A percentile compares a stretch with the other conserved stretches of the same genome.
Evolutionary conservation across 2,113 vertebrate species (phyloP).

Genomic region (Neolamprologus hecqui): DNA sequence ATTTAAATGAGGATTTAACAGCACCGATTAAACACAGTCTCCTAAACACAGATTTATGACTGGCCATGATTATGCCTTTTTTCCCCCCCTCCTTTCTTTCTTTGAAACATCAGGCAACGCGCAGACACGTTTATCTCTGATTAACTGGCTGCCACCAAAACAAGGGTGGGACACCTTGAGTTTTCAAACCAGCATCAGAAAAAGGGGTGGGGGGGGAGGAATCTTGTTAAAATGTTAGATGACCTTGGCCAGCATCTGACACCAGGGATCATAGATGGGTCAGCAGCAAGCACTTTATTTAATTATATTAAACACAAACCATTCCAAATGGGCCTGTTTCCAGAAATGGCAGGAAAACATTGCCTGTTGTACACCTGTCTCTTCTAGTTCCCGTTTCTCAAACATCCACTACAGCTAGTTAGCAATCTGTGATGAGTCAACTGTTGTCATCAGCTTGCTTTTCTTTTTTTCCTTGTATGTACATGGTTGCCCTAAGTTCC

Average conservation of each 20-base stretch:
- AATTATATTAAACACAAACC: conserved; percentile 68
- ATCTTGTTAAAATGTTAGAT: conserved; percentile 76
- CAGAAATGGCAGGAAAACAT: conserved; percentile 31
- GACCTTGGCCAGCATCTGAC: conserved; percentile 71
- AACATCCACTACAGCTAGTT: background rate
- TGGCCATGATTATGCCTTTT: conserved; percentile 26
- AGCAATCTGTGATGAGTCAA: background rate
- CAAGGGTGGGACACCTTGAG: conserved; percentile 52
- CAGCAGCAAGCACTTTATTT: conserved; percentile 70
- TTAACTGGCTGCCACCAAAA: conserved; percentile 23
- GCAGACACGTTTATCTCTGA: conserved; percentile 48
- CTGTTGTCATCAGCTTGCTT: background rate
- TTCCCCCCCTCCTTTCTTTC: accelerated
- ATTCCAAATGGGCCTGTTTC: conserved; percentile 40
- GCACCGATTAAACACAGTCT: conserved; percentile 46
- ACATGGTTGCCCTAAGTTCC: background rate
- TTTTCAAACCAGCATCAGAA: conserved; percentile 55
- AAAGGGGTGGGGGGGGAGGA: conserved; percentile 32
- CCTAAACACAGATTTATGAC: conserved; percentile 41
- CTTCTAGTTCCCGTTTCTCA: background rate
- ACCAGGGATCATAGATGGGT: conserved; percentile 66
- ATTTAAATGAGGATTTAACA: conserved; percentile 65
- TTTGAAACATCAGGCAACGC: conserved; percentile 34
- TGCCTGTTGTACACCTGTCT: conserved; percentile 3
- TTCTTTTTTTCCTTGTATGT: background rate